Base-by-base conservation (phyloP, 2,113 vertebrate genomes). In the Pholis gunnellus region DNA sequence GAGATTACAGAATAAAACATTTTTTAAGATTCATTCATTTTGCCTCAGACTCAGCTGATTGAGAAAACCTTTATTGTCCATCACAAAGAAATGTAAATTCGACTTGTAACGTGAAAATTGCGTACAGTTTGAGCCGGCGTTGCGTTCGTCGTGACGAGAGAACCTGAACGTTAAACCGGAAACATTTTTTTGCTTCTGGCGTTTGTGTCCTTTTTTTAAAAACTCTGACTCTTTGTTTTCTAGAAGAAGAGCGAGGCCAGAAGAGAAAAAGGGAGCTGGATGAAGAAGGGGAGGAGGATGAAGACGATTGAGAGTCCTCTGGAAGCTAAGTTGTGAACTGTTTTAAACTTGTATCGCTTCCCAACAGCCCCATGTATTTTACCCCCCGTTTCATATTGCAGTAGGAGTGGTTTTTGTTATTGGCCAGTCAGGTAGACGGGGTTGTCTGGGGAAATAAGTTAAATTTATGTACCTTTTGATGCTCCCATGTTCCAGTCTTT, bases 231-330 rank as follows among this genome's bases (percentile, higher is more conserved):
- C 27, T 29, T 29, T 25, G 0, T 18, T 84, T 87, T 90, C 68
- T 20, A 97, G 97, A 97, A 63, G 97, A 96, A 77, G 97, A 96
- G 60, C 95, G 89, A 92, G 97, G 98, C 82, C 95, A 97, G 95
- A 99, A 99, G 94, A 97, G 98, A 87, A 99, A 99, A 98, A 95
- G 97, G 96, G 97, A 99, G 9, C 91, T 96, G 8, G 97, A 99
- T 74, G 98, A 99, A 6, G 98, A 98, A 89, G 98, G 96, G 10
- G 97, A 97, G 68, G 97, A 98, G 0, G 97, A 99, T 0, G 98
- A 99, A 85, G 98, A 96, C 4, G 96, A 98, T 92, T 95, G 92
- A 94, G 73, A 78, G 60, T 85, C 83, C 74, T 81, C 93, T 7
- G 92, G 75, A 91, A 95, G 95, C 94, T 93, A 94, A 95, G 91